Base-by-base conservation (phyloP, 2,797 vertebrate species). In the Phyllotis vaccarum region DNA sequence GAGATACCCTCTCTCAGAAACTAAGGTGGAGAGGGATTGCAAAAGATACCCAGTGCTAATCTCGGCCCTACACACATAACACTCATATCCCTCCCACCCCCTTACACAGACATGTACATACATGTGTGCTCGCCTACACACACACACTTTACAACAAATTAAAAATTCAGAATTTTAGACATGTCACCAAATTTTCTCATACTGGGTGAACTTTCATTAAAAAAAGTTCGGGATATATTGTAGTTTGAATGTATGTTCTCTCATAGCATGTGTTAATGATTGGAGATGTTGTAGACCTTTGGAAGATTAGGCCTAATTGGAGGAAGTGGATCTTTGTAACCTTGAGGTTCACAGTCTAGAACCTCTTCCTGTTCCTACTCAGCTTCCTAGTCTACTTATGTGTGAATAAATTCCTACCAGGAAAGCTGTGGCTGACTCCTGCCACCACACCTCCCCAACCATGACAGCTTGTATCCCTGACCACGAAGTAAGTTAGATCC, bases 171-270 rank as follows among this genome's bases (percentile, higher is more conserved):
- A 70, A 60, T 34, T 89, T 89, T n/a, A 86, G n/a, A 56, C 16
- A 85, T 49, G 89, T 14, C 64, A 82, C 49, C 40, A 52, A 17
- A 58, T 16, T 79, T 95, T 90, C 16, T 43, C 40, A 54, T 91
- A 52, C 2, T 52, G 68, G 68, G 46, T 24, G 29, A 91, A 83
- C 43, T 90, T 91, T n/a, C 46, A 3, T 95, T 31, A n/a, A 81
- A 54, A 22, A 27, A n/a, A 68, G 46, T 94, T 58, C 87, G 37
- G 10, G 10, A 68, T 52, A 31, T 12, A 72, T 88, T 94, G 54
- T 52, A 5, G 80, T 79, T 78, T 76, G 56, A 78, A 78, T 27
- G 14, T 31, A 19, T 76, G 56, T 2, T 64, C 19, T 11, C n/a
- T 49, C 46, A 5, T 6, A 10, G 70, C 29, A 21, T 0, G 5